phyloP scores from a whole-genome alignment of 2,113 vertebrate species.

The Australoheros scitulus region DNA sequence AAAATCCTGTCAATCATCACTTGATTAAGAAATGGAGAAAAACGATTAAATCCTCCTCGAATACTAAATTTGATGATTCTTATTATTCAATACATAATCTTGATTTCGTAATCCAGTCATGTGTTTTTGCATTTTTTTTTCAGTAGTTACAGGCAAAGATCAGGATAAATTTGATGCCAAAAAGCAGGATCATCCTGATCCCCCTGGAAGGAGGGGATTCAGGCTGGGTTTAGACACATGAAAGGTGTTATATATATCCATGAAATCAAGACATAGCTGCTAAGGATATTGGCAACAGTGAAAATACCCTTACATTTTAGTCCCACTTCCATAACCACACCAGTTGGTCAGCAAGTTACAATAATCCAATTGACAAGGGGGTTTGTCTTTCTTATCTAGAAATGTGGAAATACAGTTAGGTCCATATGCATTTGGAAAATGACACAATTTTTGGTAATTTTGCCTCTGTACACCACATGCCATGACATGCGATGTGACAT shows the following conservation, averaged over 20 bases:
- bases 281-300: background rate
- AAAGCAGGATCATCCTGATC: slow-evolving; percentile 47
- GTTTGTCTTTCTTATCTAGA: background rate
- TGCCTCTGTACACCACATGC: background rate
- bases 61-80: background rate
- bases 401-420: background rate
- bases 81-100: slow-evolving; percentile 11
- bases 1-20: background rate
- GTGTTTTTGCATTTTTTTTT: slow-evolving; percentile 3
- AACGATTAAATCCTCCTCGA: background rate
- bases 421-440: background rate
- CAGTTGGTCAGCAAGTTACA: background rate
- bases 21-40: background rate
- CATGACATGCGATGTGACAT: background rate
- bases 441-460: background rate
- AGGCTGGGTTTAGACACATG: slow-evolving; percentile 45
- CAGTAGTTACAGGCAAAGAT: slow-evolving; percentile 27
- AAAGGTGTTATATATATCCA: slow-evolving; percentile 28
- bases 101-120: background rate
- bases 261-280: slow-evolving; percentile 25
- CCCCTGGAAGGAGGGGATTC: slow-evolving; percentile 41
- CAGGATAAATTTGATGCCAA: slow-evolving; percentile 31
- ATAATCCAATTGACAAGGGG: background rate
- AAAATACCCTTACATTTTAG: background rate
- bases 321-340: background rate